Evolutionary conservation across 2,888 invertebrate species (phyloP), one percentile per base, ranked within the genome.

Genomic region (Malthinus flaveolus): DNA sequence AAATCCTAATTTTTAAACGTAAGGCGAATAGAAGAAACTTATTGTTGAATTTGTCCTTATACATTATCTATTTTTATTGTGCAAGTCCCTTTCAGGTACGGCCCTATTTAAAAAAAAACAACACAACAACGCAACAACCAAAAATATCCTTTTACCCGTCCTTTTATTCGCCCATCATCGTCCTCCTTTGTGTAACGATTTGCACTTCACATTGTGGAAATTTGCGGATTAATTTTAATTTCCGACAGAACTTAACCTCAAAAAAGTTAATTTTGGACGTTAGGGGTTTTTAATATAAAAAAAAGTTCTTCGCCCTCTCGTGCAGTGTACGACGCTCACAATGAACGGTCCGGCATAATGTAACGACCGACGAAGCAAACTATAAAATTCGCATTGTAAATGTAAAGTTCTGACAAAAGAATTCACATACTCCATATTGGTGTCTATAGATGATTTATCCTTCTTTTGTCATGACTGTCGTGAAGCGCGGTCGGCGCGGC

Each of bases 1-100:
- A 73, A 71, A 73, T 69, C 72, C 69, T 66, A 72, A 73, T 72
- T 72, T 72, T 65, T 61, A 67, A 61, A 51, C 47, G 32, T 45
- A 47, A 34, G 54, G 48, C 59, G 62, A 62, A 62, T 62, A 42
- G 58, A 32, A 33, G 31, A 23, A 23, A 23, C 23, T 54, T 46
- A 49, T 58, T 61, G 55, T 61, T 11, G 44, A 31, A 54, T 32
- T 59, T 45, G 58, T 54, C 35, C 52, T 58, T 59, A 59, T 62
- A 42, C 51, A 23, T 23, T 56, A 56, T 56, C 52, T 59, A 35
- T 51, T 42, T 34, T 9, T 45, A 45, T 59, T 59, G 59, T 57
- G 35, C 32, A 23, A 7, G 23, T 54, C 42, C 39, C 33, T 57
- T 50, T 54, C 61, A 57, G 57, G 61, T 55, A 52, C 45, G 51